Evolutionary conservation across 1,140 invertebrate genomes (phyloP).

Genomic region (Leptonema lineaticorne): DNA sequence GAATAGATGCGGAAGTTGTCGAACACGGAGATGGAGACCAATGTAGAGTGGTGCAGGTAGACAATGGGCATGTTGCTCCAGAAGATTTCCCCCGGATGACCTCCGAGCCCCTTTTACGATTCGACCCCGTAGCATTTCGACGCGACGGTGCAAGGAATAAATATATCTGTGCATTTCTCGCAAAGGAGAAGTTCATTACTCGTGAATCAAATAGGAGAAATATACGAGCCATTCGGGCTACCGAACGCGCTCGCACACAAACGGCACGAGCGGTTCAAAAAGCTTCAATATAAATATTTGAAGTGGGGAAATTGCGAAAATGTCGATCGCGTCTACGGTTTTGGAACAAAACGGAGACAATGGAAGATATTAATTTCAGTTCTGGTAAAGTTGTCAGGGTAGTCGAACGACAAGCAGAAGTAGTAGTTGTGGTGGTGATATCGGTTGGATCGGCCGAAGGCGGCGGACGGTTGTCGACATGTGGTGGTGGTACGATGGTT

Average conservation of each 20-base stretch:
- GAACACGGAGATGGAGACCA: slow-evolving; percentile 22
- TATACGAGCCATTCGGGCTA: background rate
- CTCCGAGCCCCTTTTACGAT: background rate
- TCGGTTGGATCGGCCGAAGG: slow-evolving; percentile 30
- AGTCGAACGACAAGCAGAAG: slow-evolving; percentile 28
- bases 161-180: background rate
- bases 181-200: no score
- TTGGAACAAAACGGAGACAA: background rate
- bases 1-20: slow-evolving; percentile 24
- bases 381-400: slow-evolving; percentile 14
- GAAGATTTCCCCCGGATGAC: slow-evolving; percentile 12
- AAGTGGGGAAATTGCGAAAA: background rate
- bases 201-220: background rate
- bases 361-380: slow-evolving; percentile 15
- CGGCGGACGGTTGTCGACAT: slow-evolving; percentile 30
- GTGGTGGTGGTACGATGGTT: slow-evolving; percentile 21
- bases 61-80: slow-evolving; percentile 23
- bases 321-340: background rate
- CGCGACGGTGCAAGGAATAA: background rate
- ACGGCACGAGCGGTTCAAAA: background rate
- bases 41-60: slow-evolving; percentile 18
- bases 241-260: background rate
- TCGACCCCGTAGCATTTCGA: background rate
- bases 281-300: slow-evolving; percentile 5
- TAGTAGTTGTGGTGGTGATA: slow-evolving; percentile 31